Conservation (phyloP, 2,113 vertebrate species). For the Etheostoma cragini region DNA sequence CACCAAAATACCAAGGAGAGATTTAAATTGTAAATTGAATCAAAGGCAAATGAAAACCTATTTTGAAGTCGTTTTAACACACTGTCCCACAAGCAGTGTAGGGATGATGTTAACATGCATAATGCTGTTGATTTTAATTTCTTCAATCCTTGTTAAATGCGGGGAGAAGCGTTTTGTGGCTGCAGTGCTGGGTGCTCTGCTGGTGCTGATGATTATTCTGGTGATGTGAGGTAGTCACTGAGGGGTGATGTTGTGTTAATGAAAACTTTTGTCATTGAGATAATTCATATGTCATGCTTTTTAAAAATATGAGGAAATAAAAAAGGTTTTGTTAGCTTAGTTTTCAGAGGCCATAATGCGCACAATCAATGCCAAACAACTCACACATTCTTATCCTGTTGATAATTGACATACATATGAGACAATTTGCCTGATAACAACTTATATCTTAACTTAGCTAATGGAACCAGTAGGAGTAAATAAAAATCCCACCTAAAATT, state of each 20-base stretch:
- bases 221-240: background rate
- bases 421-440: background rate
- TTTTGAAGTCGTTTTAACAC: background rate
- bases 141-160: conserved; percentile 27
- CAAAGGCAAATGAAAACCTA: background rate
- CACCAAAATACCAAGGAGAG: conserved; percentile 30
- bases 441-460: background rate
- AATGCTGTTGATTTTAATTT: conserved; percentile 18
- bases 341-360: background rate
- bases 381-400: background rate
- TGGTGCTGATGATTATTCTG: background rate
- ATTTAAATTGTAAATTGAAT: conserved; percentile 57
- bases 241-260: background rate
- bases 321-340: background rate
- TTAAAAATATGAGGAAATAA: background rate
- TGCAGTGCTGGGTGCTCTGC: conserved; percentile 26
- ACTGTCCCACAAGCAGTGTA: background rate
- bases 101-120: background rate
- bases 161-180: conserved; percentile 29
- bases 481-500: background rate
- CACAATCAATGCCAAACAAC: background rate
- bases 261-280: background rate
- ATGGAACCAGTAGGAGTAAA: background rate
- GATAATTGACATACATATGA: background rate
- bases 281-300: background rate